Base-by-base conservation (phyloP, 2,888 invertebrate genomes). In the Tenthredo mesomela region DNA sequence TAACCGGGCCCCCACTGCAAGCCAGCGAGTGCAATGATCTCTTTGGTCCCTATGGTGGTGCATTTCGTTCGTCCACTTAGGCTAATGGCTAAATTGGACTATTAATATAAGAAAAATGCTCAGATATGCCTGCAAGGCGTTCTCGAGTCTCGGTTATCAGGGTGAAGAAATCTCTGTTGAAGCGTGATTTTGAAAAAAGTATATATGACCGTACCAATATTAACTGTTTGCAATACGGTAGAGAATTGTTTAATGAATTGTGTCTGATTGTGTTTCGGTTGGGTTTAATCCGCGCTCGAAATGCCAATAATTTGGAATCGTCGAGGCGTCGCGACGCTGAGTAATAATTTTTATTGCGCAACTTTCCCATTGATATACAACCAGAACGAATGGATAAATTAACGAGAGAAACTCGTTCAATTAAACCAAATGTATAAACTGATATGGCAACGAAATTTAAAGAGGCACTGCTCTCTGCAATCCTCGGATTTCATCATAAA, bases 51-150 rank as follows among this genome's bases (percentile, higher is more conserved):
- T 7, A 21, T 18, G 40, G 21, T 40, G 71, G 71, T 71, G 37
- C 71, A 71, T 71, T 71, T 71, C 71, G 71, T 71, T 71, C 40
- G 37, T 40, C 71, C 71, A 71, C 71, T 71, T 71, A 71, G 71
- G 37, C 71, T 71, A 75, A 75, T 75, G 75, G 25, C 47, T 75
- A 47, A 47, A 75, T 75, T 75, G 21, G 75, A 75, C 43, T 12
- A 75, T 47, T 21, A 47, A n/a, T 75, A 40, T 10, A 75, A 21
- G 21, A 47, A 75, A 70, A 37, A 37, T 25, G 21, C 25, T 40
- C 25, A 10, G 40, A 40, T 73, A 73, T 25, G 47, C 43, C 21
- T 21, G 40, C 25, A 7, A 71, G 18, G 29, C 6, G n/a, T 75
- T n/a, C 15, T 75, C 15, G 9, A n/a, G 25, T n/a, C 40, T 21